phyloP scores from a whole-genome alignment of 2,113 vertebrate species.

The Pygathrix nemaeus region DNA sequence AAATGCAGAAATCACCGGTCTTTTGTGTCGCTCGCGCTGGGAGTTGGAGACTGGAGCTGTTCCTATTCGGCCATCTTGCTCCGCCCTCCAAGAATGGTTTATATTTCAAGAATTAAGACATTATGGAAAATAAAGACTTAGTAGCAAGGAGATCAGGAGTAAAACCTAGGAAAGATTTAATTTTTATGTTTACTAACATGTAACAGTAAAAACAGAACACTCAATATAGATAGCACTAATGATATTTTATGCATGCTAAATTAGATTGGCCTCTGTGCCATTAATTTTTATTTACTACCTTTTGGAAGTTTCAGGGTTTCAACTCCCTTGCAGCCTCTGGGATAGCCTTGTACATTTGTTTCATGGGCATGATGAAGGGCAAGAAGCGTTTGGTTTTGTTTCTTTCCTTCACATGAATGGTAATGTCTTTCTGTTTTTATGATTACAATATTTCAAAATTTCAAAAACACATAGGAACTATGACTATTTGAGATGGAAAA shows the following conservation, averaged over 20 bases:
- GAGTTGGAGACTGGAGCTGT: too few relatives aligned
- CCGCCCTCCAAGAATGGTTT: not conserved
- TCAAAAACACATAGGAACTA: not conserved
- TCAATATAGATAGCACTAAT: conserved; percentile 24
- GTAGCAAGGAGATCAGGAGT: not conserved
- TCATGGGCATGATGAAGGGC: not conserved
- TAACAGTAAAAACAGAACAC: conserved; percentile 4
- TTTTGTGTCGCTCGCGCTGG: too few relatives aligned
- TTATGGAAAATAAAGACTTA: conserved; percentile 27
- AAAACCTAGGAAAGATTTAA: conserved; percentile 23
- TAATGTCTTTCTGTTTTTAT: not conserved
- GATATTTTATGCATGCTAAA: conserved; percentile 40
- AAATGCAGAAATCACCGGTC: too few relatives aligned
- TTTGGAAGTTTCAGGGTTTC: not conserved
- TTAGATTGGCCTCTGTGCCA: conserved; percentile 8
- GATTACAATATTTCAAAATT: not conserved
- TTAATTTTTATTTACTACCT: conserved; percentile 58
- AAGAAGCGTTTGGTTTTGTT: not conserved
- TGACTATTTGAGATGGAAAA: not conserved
- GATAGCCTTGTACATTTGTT: not conserved
- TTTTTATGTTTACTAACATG: conserved; percentile 49
- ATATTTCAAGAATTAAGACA: not conserved
- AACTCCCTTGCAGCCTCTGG: not conserved
- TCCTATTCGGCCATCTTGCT: too few relatives aligned
- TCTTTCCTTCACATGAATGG: not conserved